phyloP scores from a whole-genome alignment of 2,888 invertebrate species.

The Phasia obesa region DNA sequence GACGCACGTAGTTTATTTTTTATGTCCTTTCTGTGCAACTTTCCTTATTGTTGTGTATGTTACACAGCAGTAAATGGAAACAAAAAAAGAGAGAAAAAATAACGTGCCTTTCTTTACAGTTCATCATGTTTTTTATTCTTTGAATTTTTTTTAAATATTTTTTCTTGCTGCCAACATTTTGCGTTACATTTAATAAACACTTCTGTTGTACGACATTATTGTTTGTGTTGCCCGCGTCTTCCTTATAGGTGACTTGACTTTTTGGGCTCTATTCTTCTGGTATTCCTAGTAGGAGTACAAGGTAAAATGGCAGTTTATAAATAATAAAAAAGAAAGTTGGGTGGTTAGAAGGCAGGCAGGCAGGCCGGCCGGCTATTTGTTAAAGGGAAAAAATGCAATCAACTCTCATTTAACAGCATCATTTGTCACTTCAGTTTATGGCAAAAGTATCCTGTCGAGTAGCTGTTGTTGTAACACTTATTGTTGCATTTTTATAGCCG shows the following conservation, averaged over 20 bases:
- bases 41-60: constrained; percentile 50
- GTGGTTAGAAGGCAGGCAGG: constrained; percentile 14
- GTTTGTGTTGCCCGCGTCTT: constrained; percentile 39
- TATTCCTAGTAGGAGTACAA: constrained; percentile 10
- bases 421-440: constrained; percentile 81
- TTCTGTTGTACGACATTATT: constrained; percentile 17
- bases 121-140: constrained; percentile 58
- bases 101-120: constrained; percentile 55
- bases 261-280: constrained; percentile 48
- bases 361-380: constrained; percentile 7
- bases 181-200: constrained; percentile 65
- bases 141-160: neutral
- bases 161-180: constrained; percentile 37
- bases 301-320: constrained; percentile 23
- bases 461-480: constrained; percentile 70
- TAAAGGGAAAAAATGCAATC: constrained; percentile 76
- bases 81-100: too few relatives aligned
- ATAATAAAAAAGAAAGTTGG: constrained; percentile 5
- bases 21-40: constrained; percentile 29
- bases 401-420: constrained; percentile 82
- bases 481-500: constrained; percentile 70
- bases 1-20: constrained; percentile 30
- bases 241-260: constrained; percentile 57
- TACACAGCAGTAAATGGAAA: constrained; percentile 18
- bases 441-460: constrained; percentile 72